These are phyloP conservation scores for Dichetophora obliterata DNA, from an alignment of 2,888 invertebrate genomes.

Conservation along the genomic window DNA sequence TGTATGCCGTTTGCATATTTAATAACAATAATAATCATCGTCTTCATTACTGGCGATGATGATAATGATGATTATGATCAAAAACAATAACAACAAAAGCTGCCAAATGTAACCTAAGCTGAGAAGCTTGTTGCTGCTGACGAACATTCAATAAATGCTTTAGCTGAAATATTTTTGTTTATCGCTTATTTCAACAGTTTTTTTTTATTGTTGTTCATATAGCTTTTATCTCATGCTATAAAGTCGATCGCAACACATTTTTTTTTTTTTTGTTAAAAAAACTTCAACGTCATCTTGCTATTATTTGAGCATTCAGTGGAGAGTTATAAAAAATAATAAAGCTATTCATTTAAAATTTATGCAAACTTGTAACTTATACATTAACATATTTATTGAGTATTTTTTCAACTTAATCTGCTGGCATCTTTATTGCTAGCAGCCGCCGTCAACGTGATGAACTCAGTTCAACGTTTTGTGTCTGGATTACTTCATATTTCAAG, in stretches of 20 bases:
- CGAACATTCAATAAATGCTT: neutral
- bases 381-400: too few species aligned
- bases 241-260: slow-evolving; percentile 2
- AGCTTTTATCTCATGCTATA: neutral
- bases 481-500: slow-evolving; percentile 19
- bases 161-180: neutral
- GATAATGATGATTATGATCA: neutral
- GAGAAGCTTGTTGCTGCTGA: neutral
- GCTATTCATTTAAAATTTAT: too few species aligned
- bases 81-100: neutral
- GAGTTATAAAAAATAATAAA: too few species aligned
- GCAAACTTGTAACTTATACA: too few species aligned
- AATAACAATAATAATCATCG: neutral
- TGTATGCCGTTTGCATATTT: neutral
- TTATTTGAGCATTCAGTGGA: too few species aligned
- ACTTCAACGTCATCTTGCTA: too few species aligned
- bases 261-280: neutral
- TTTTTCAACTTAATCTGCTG: neutral
- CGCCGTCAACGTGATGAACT: neutral
- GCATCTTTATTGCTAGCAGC: neutral
- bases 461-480: neutral
- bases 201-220: slow-evolving; percentile 16
- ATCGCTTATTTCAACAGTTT: neutral
- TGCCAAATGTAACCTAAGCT: neutral
- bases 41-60: neutral